phyloP scores from a whole-genome alignment of 2,888 invertebrate species.

The Formica aserva region DNA sequence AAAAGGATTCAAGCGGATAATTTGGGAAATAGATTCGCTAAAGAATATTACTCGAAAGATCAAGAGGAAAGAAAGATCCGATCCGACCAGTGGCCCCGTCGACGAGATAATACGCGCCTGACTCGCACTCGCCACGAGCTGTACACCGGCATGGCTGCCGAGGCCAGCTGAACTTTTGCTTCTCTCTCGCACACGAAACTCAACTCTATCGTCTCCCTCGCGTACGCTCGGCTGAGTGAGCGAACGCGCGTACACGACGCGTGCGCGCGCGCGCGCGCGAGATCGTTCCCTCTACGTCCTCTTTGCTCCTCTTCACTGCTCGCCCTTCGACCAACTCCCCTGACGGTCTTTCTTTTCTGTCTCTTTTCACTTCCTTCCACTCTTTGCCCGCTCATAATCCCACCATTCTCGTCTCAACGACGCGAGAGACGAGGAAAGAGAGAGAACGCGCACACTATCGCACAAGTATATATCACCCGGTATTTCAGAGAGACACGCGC shows the following conservation, averaged over 20 bases:
- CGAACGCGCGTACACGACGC: conserved; percentile 39
- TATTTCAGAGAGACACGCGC: not conserved
- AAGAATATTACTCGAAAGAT: not conserved
- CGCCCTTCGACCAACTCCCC: conserved; percentile 32
- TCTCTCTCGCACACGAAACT: conserved; percentile 60
- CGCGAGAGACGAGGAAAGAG: conserved; percentile 52
- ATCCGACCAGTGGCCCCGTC: conserved; percentile 63
- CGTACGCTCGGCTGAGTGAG: conserved; percentile 28
- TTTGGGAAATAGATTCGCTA: too few species aligned
- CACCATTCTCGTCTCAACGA: conserved; percentile 50
- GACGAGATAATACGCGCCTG: conserved; percentile 71
- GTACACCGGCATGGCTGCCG: conserved; percentile 83
- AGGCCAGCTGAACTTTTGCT: conserved; percentile 83
- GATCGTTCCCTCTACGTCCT: conserved; percentile 19
- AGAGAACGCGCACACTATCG: conserved; percentile 31
- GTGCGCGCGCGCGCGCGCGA: conserved; percentile 51
- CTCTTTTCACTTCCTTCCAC: conserved; percentile 66
- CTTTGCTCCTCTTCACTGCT: conserved; percentile 26
- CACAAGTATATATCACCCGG: conserved; percentile 49
- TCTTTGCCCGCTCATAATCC: conserved; percentile 59
- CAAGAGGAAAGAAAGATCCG: not conserved
- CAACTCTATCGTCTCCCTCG: conserved; percentile 48
- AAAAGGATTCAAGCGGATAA: not conserved
- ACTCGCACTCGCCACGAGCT: conserved; percentile 71
- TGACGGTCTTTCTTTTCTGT: conserved; percentile 48